phyloP scores from a whole-genome alignment of 2,888 invertebrate species.

The Drosophila subsilvestris region DNA sequence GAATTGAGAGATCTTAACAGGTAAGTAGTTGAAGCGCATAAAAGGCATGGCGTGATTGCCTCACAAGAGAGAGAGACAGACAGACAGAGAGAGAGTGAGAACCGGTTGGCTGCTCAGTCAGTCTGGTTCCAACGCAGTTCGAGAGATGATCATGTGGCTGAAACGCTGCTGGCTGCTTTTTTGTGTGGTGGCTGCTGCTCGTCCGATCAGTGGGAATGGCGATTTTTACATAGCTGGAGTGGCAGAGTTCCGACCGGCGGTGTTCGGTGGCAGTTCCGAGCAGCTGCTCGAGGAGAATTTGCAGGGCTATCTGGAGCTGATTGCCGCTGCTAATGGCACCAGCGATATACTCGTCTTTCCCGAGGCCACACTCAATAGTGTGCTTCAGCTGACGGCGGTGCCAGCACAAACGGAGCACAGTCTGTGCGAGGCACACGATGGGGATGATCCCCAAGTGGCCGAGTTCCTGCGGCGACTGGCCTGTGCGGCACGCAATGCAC shows the following conservation, averaged over 20 bases:
- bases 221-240: constrained; percentile 87
- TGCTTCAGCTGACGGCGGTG: constrained; percentile 79
- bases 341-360: constrained; percentile 92
- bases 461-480: constrained; percentile 84
- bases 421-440: constrained; percentile 69
- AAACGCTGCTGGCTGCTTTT: neutral
- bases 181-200: constrained; percentile 1
- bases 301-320: constrained; percentile 70
- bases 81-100: neutral
- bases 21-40: too few relatives aligned
- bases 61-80: neutral
- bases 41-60: neutral
- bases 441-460: constrained; percentile 33
- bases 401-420: constrained; percentile 63
- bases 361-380: constrained; percentile 86
- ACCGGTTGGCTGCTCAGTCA: neutral
- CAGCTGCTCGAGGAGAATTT: constrained; percentile 72
- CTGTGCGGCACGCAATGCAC: constrained; percentile 85
- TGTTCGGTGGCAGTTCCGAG: constrained; percentile 67
- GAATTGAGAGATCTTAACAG: too few relatives aligned
- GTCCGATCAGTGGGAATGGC: neutral
- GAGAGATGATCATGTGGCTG: neutral
- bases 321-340: constrained; percentile 81
- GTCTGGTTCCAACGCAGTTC: neutral
- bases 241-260: constrained; percentile 86